Evolutionary conservation across 2,888 invertebrate genomes (phyloP), one percentile per base, ranked within the genome.

Genomic region (Agonopterix heracliana): DNA sequence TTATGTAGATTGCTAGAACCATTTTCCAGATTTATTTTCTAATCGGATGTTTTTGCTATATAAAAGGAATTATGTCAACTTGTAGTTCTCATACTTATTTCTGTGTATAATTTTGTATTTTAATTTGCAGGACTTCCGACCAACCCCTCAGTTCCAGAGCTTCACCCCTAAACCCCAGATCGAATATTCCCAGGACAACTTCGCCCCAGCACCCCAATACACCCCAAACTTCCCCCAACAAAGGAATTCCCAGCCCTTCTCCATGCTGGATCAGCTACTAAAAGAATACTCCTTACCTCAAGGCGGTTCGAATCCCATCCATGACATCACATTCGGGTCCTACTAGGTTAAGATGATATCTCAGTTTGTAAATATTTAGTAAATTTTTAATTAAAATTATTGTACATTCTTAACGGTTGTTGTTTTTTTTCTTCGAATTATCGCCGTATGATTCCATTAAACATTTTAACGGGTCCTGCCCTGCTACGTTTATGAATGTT

Each of bases 241-340:
- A 50, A 64, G 68, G 2, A 64, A 64, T 52, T 57, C 60, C 36
- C 80, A 78, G 47, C 72, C 66, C 44, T 89, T 70, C 75, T 90
- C 79, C 48, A 89, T 95, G 76, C 86, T 96, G 44, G 96, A 96
- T 71, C 94, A 95, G 69, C 90, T 96, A 46, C 92, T 95, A 46
- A 93, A 93, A 69, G 95, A 96, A 64, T 96, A 94, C 68, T 92
- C 94, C 9, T 78, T 96, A 45, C 96, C 95, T 0, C 90, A 91
- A 57, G 90, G 89, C 5, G 92, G 92, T 26, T 89, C 92, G 8
- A 90, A 93, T 0, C 91, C 95, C 0, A 85, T 94, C 38, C 95
- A 95, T 68, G 95, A 96, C 68, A 95, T 96, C 76, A 92, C 94
- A 52, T 96, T 96, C 71, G 95, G 95, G 66, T 93, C 93, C 74